Evolutionary conservation across 2,888 invertebrate species (phyloP).

Genomic region (Iphiclides podalirius): DNA sequence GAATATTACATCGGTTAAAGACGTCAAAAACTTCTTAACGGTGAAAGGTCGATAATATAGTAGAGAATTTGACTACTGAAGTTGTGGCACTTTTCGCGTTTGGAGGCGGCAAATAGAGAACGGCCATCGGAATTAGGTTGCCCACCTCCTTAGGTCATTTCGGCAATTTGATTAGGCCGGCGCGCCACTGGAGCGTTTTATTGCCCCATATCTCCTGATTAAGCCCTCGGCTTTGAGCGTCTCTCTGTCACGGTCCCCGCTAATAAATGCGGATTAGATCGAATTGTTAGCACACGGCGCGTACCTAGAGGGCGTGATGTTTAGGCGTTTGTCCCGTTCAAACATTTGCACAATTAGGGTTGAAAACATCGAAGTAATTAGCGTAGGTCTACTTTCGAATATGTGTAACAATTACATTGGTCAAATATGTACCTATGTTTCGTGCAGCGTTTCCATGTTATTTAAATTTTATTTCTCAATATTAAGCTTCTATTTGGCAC

Average conservation of each 20-base stretch:
- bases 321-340: neutral
- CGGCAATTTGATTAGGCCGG: slow-evolving; percentile 70
- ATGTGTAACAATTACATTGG: too few relatives aligned
- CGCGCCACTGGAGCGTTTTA: slow-evolving; percentile 61
- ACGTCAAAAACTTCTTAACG: too few relatives aligned
- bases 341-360: slow-evolving; percentile 1
- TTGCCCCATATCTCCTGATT: slow-evolving; percentile 76
- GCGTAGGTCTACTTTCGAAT: neutral
- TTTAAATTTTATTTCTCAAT: too few relatives aligned
- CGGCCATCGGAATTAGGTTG: too few relatives aligned
- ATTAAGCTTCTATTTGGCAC: too few relatives aligned
- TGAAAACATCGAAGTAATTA: neutral
- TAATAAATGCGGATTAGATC: slow-evolving; percentile 43
- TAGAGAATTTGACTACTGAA: too few relatives aligned
- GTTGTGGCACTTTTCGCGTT: too few relatives aligned
- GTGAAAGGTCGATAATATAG: too few relatives aligned
- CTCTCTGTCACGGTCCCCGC: slow-evolving; percentile 35
- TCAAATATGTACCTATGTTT: too few relatives aligned
- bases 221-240: slow-evolving; percentile 50
- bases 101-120: too few relatives aligned
- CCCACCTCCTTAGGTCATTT: slow-evolving; percentile 57
- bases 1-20: too few relatives aligned
- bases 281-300: slow-evolving; percentile 31
- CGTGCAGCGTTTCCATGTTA: too few relatives aligned
- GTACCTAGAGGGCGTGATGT: slow-evolving; percentile 19